Conservation (phyloP, 2,888 invertebrate species). For the Pterostichus madidus region DNA sequence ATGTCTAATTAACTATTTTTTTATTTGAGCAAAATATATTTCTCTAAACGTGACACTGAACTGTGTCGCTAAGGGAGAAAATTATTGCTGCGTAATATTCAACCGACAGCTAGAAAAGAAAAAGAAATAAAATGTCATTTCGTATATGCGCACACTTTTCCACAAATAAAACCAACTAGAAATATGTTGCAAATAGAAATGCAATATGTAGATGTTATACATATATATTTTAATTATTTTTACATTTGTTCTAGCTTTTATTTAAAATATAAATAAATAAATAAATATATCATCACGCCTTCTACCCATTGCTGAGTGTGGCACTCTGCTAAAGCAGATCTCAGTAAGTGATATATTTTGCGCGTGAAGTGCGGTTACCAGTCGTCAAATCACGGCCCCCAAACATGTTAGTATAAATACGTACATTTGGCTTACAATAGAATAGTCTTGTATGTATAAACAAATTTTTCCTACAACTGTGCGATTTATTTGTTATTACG, state of each 20-base stretch:
- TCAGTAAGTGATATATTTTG: too few relatives aligned
- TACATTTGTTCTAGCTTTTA: not conserved
- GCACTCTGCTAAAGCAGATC: too few relatives aligned
- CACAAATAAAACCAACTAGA: conserved; percentile 12
- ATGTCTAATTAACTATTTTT: conserved; percentile 42
- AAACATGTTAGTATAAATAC: too few relatives aligned
- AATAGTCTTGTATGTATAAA: too few relatives aligned
- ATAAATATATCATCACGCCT: too few relatives aligned
- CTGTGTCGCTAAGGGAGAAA: conserved; percentile 7
- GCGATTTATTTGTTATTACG: too few relatives aligned
- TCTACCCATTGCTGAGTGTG: too few relatives aligned
- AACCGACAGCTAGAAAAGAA: conserved; percentile 33
- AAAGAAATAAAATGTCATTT: conserved; percentile 32
- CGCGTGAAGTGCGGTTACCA: too few relatives aligned
- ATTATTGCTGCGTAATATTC: conserved; percentile 35
- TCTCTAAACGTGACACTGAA: conserved; percentile 22
- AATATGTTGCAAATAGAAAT: not conserved
- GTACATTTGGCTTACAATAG: too few relatives aligned
- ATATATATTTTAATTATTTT: conserved; percentile 8
- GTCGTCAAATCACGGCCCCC: too few relatives aligned
- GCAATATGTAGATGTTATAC: not conserved
- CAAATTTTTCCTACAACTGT: too few relatives aligned
- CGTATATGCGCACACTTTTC: conserved; percentile 15
- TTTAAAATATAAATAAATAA: too few relatives aligned
- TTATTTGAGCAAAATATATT: conserved; percentile 27